phyloP scores from a whole-genome alignment of 53 echinoderm and acorn worm genomes.

The Holothuria leucospilota region DNA sequence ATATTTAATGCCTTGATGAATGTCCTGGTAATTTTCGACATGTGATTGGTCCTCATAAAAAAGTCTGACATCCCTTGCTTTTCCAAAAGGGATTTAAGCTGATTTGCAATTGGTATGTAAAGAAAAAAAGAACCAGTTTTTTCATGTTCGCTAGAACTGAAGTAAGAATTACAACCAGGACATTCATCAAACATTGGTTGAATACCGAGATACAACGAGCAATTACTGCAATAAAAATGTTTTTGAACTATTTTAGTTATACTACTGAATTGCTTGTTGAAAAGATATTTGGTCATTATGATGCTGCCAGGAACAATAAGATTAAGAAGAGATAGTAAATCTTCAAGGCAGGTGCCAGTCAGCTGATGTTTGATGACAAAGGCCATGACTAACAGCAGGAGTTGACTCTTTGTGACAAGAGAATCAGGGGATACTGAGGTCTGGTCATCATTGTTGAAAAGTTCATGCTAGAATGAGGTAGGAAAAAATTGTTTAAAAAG shows the following conservation, averaged over 20 bases:
- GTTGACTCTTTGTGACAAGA: not conserved
- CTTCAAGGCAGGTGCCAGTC: slow-evolving; percentile 34
- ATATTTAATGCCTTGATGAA: slow-evolving; percentile 14
- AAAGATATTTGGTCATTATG: slow-evolving; percentile 9
- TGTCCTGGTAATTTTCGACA: not conserved
- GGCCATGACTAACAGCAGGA: not conserved
- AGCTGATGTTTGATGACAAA: slow-evolving; percentile 6
- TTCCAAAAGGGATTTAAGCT: slow-evolving; percentile 22
- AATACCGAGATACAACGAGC: not conserved
- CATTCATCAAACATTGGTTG: slow-evolving; percentile 5
- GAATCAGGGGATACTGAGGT: too few relatives aligned
- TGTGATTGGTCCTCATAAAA: too few relatives aligned
- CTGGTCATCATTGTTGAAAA: too few relatives aligned
- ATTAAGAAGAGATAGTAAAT: slow-evolving; percentile 3
- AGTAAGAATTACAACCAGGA: slow-evolving; percentile 2
- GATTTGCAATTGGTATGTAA: slow-evolving; percentile 4
- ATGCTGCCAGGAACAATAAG: slow-evolving; percentile 28
- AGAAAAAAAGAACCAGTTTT: not conserved
- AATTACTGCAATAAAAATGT: slow-evolving; percentile 23
- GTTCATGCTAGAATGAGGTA: too few relatives aligned
- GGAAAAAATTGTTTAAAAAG: too few relatives aligned
- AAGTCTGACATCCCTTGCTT: not conserved
- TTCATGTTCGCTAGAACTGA: slow-evolving; percentile 24
- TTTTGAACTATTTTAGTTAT: slow-evolving; percentile 1
- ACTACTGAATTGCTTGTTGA: not conserved